Evolutionary conservation across 2,113 vertebrate species (phyloP).

Genomic region (Neolamprologus longior): DNA sequence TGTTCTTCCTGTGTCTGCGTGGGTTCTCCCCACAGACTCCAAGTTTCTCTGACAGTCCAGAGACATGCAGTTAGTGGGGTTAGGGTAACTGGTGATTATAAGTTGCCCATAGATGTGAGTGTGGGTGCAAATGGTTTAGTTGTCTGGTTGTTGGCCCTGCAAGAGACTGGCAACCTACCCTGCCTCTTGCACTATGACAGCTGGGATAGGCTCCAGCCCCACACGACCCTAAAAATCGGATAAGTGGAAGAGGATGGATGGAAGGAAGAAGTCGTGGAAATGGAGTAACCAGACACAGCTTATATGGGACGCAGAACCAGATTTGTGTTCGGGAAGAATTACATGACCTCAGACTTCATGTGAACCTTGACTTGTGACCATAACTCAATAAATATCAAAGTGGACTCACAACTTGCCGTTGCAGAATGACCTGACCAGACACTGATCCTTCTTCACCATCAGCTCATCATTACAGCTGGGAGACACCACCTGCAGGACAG

Average conservation of each 20-base stretch:
- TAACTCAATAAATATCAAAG: neutral
- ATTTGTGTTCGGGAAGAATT: neutral
- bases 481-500: slow-evolving; percentile 81
- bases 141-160: neutral
- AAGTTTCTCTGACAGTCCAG: neutral
- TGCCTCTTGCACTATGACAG: neutral
- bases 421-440: slow-evolving; percentile 88
- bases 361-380: neutral
- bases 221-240: neutral
- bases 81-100: neutral
- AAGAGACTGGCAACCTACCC: neutral
- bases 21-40: neutral
- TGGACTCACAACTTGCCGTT: slow-evolving; percentile 95
- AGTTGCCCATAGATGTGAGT: neutral
- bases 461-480: slow-evolving; percentile 94
- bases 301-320: neutral
- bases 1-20: neutral
- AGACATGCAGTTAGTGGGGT: neutral
- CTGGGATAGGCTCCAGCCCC: neutral
- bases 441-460: slow-evolving; percentile 94
- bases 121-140: neutral
- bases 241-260: neutral
- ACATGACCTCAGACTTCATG: neutral
- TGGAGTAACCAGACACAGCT: neutral
- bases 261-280: neutral